A percentile compares a stretch with the other conserved stretches of the same genome.
phyloP scores from a whole-genome alignment of 2,888 invertebrate species.

The Molorchus minor region DNA sequence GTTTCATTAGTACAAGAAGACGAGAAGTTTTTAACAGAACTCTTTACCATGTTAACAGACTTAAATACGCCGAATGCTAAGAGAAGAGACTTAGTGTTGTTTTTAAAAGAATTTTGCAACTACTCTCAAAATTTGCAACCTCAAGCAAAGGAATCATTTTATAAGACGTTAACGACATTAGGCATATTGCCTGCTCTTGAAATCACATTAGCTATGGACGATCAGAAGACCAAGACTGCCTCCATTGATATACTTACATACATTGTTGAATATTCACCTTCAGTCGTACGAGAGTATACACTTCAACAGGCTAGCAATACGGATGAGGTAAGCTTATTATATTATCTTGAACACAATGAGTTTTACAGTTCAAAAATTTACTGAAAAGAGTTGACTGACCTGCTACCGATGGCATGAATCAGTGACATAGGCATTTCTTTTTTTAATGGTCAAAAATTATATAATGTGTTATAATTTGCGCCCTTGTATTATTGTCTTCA shows the following conservation, averaged over 20 bases:
- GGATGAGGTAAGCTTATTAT: constrained; percentile 92
- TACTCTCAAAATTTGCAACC: constrained; percentile 99
- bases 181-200: constrained; percentile 90
- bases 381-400: too few relatives aligned
- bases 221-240: constrained; percentile 93
- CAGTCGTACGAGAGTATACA: constrained; percentile 96
- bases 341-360: background rate
- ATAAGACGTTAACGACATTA: constrained; percentile 90
- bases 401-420: background rate
- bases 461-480: too few relatives aligned
- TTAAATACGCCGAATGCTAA: constrained; percentile 85
- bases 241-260: constrained; percentile 98
- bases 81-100: constrained; percentile 92
- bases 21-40: constrained; percentile 93
- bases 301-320: constrained; percentile 89
- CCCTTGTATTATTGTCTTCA: too few relatives aligned
- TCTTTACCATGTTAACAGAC: constrained; percentile 93
- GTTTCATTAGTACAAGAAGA: constrained; percentile 98
- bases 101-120: constrained; percentile 98
- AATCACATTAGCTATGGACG: constrained; percentile 90
- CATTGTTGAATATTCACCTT: constrained; percentile 98
- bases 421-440: too few relatives aligned
- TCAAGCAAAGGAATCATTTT: constrained; percentile 96
- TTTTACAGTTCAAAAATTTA: background rate
- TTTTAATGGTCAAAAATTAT: too few relatives aligned